phyloP scores from a whole-genome alignment of 2,797 vertebrate genomes.

The Labroides dimidiatus region DNA sequence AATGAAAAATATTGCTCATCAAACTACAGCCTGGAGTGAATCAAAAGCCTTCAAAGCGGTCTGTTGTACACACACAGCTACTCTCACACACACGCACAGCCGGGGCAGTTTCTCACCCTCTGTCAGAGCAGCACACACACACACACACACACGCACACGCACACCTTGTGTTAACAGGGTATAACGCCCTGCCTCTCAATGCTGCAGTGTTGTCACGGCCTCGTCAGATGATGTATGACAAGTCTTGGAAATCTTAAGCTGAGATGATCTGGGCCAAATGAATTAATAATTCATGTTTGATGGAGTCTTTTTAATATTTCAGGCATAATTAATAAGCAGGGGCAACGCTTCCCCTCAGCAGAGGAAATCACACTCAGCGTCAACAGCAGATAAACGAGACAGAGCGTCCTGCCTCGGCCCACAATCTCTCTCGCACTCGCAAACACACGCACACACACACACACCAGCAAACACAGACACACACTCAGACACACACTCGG shows the following conservation, averaged over 20 bases:
- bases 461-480: conserved; percentile 15
- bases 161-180: conserved; percentile 49
- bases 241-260: conserved; percentile 77
- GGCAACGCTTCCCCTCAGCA: conserved; percentile 65
- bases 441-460: conserved; percentile 3
- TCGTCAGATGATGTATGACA: conserved; percentile 77
- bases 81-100: conserved; percentile 1
- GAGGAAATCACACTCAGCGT: conserved; percentile 74
- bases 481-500: conserved; percentile 20
- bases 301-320: conserved; percentile 86
- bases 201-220: conserved; percentile 49
- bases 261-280: conserved; percentile 79
- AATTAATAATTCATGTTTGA: conserved; percentile 85
- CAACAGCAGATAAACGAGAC: conserved; percentile 75
- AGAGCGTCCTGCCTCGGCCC: conserved; percentile 44
- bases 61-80: neutral
- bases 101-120: neutral
- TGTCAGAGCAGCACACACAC: conserved; percentile 25
- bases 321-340: conserved; percentile 84
- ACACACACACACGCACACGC: conserved; percentile 16
- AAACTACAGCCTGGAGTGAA: conserved; percentile 13
- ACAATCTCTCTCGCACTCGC: conserved; percentile 7
- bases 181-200: conserved; percentile 39
- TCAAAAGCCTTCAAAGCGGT: neutral
- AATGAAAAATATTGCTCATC: conserved; percentile 8